Base-by-base conservation (phyloP, 92 coral and sea anemone genomes). In the Porites lobata region DNA sequence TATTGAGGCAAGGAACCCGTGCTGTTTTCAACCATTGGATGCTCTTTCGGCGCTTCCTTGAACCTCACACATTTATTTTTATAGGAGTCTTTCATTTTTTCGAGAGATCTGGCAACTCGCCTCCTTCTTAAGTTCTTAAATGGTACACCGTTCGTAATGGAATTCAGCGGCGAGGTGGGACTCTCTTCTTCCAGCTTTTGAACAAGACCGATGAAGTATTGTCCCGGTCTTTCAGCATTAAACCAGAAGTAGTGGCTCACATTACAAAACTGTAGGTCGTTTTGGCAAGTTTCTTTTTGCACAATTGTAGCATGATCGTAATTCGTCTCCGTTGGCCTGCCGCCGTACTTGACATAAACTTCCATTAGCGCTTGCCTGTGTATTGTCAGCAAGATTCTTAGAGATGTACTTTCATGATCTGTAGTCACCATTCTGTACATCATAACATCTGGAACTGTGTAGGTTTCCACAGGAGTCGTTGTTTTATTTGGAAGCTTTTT, bases 61-160 rank as follows among this genome's bases (percentile, higher is more conserved):
- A 84, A 47, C 72, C 85, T 87, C 69, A 89, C 92, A 21, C 89
- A 89, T n/a, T 75, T 71, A 1, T 87, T 13, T 84, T 65, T 64
- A 52, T 52, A 53, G 9, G 65, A 1, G 18, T 67, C 54, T 20
- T 56, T n/a, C 11, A 21, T 50, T 62, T 68, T 52, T 2, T 2
- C 10, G 50, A 67, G 24, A 22, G 85, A 81, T 29, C 67, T 68
- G 52, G 66, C 1, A 32, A 24, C 54, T 58, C 85, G 52, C 53
- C 22, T 22, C 76, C 11, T 24, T 1, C 65, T 17, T 13, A 9
- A 22, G 18, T 62, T 12, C 9, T 53, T 13, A 19, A 10, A 2
- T 13, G 20, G 15, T 22, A 12, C 32, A 14, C 24, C 9, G 9
- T 18, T 32, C 15, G 50, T 8, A 6, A 15, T 51, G 26, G 50